Conservation (phyloP, 2,113 vertebrate genomes). For the Tychaedon coryphoeus region DNA sequence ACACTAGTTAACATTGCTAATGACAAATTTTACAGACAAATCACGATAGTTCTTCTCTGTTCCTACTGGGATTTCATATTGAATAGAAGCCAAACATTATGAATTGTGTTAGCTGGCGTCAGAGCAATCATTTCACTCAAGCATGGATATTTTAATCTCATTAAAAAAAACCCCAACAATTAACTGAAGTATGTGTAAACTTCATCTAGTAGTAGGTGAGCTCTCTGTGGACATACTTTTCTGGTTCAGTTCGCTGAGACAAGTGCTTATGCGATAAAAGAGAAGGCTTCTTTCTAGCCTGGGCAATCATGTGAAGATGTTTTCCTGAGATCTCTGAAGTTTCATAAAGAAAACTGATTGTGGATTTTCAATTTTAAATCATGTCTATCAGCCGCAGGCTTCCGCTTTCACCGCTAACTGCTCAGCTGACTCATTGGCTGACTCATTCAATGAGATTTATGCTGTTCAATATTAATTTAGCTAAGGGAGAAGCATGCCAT, state of each 20-base stretch:
- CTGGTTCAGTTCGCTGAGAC: neutral
- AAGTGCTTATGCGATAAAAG: neutral
- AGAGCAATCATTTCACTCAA: neutral
- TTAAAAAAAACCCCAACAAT: neutral
- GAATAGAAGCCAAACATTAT: neutral
- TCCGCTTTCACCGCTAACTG: neutral
- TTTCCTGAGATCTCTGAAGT: conserved; percentile 8
- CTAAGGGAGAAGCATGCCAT: neutral
- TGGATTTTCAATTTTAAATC: neutral
- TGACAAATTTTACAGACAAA: neutral
- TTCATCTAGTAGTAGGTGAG: neutral
- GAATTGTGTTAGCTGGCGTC: neutral
- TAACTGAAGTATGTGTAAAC: conserved; percentile 6
- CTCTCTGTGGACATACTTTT: neutral
- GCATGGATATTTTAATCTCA: neutral
- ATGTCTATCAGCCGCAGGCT: neutral
- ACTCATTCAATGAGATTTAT: conserved; percentile 10
- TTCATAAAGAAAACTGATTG: conserved; percentile 31
- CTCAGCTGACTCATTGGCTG: conserved; percentile 42
- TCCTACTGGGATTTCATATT: neutral
- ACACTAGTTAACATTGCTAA: neutral
- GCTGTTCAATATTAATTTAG: conserved; percentile 25
- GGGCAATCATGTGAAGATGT: neutral
- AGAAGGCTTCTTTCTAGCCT: neutral
- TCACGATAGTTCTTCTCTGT: neutral